Conservation (phyloP, 2,797 vertebrate genomes). For the Propithecus perrieri region DNA sequence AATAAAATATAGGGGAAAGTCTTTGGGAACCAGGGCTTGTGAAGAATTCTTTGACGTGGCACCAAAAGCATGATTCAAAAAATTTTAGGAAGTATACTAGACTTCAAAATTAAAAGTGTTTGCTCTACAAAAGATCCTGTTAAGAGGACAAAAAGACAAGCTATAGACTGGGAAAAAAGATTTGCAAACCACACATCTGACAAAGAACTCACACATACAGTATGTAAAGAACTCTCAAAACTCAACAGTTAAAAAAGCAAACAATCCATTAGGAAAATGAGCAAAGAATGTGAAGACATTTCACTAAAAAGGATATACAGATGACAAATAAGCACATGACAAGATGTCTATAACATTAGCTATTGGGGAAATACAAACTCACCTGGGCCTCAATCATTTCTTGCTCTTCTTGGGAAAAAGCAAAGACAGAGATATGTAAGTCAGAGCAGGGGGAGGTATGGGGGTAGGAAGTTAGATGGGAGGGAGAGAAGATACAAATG, state of each 20-base stretch:
- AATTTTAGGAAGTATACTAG: background rate
- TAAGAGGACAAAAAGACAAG: background rate
- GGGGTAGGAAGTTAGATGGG: background rate
- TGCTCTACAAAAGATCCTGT: background rate
- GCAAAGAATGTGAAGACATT: background rate
- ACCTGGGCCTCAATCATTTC: background rate
- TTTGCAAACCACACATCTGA: background rate
- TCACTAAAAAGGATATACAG: background rate
- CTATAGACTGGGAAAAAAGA: background rate
- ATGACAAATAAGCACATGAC: background rate
- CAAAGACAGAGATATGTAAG: background rate
- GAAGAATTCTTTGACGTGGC: background rate
- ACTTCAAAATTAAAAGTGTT: constrained; percentile 5
- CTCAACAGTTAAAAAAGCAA: background rate
- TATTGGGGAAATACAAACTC: background rate
- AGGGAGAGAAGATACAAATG: background rate
- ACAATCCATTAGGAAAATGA: background rate
- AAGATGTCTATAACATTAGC: background rate
- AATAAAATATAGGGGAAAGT: background rate
- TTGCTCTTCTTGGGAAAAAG: background rate
- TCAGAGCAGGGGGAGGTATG: background rate
- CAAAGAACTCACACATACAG: background rate
- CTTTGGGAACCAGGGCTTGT: background rate
- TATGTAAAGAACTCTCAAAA: background rate
- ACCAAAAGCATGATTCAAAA: background rate